phyloP scores from a whole-genome alignment of 2,113 vertebrate species.

The Nematolebias whitei region DNA sequence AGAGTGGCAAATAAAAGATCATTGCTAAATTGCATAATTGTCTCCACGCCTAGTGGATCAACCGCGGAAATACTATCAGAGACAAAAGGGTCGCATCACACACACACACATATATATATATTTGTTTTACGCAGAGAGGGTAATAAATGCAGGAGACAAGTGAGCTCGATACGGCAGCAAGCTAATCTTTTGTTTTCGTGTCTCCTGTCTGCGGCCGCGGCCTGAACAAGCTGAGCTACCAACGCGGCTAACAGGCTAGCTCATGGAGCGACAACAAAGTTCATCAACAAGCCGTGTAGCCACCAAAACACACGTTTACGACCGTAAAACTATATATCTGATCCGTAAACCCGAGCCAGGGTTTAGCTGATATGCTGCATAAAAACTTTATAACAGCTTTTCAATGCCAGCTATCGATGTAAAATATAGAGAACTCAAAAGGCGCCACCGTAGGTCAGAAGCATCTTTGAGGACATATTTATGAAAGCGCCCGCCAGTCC shows the following conservation, averaged over 20 bases:
- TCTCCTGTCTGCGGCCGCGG: conserved; percentile 62
- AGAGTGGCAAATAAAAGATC: conserved; percentile 39
- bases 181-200: conserved; percentile 74
- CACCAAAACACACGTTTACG: neutral
- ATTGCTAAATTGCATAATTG: conserved; percentile 29
- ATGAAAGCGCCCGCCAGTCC: neutral
- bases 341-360: neutral
- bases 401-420: conserved; percentile 37
- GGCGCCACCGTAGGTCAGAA: neutral
- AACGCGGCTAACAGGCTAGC: conserved; percentile 64
- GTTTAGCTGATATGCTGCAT: neutral
- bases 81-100: neutral
- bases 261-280: conserved; percentile 23
- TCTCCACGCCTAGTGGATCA: neutral
- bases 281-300: conserved; percentile 6
- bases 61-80: neutral
- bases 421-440: conserved; percentile 19
- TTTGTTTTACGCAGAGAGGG: neutral
- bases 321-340: neutral
- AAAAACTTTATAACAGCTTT: conserved; percentile 61
- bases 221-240: conserved; percentile 55
- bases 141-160: conserved; percentile 4
- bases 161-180: conserved; percentile 36
- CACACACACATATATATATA: too few relatives aligned
- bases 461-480: neutral